These are phyloP conservation scores for Schizothorax lantsangensis DNA, from an alignment of 2,797 vertebrate genomes.

Conservation along the genomic window DNA sequence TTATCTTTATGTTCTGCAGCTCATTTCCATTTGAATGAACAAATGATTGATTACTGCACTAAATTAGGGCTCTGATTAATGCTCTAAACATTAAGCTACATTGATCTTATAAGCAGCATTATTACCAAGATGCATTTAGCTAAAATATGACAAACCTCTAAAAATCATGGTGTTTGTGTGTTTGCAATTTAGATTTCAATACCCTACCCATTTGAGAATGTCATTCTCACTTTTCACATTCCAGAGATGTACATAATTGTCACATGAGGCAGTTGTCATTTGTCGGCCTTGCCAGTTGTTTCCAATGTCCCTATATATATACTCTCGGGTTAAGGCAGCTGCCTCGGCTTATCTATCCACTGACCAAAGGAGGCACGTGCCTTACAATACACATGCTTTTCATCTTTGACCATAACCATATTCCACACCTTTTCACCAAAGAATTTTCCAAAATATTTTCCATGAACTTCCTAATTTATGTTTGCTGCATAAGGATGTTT, in stretches of 20 bases:
- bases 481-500: not conserved
- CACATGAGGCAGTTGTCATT: constrained; percentile 67
- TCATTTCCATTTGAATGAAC: not conserved
- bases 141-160: not conserved
- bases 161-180: not conserved
- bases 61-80: not conserved
- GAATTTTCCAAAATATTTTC: not conserved
- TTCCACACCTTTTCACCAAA: not conserved
- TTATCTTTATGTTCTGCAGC: not conserved
- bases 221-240: constrained; percentile 67
- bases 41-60: not conserved
- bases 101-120: not conserved
- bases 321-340: constrained; percentile 73
- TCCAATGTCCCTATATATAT: constrained; percentile 79
- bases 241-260: constrained; percentile 68
- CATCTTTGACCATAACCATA: constrained; percentile 23
- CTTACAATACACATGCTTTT: constrained; percentile 59
- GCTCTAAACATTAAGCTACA: not conserved
- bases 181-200: constrained; percentile 43
- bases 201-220: constrained; percentile 6
- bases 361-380: constrained; percentile 64
- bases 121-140: not conserved
- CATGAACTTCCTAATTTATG: not conserved
- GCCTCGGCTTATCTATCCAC: constrained; percentile 64
- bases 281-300: constrained; percentile 70